Base-by-base conservation (phyloP, 2,888 invertebrate species). In the Conistra vaccinii region DNA sequence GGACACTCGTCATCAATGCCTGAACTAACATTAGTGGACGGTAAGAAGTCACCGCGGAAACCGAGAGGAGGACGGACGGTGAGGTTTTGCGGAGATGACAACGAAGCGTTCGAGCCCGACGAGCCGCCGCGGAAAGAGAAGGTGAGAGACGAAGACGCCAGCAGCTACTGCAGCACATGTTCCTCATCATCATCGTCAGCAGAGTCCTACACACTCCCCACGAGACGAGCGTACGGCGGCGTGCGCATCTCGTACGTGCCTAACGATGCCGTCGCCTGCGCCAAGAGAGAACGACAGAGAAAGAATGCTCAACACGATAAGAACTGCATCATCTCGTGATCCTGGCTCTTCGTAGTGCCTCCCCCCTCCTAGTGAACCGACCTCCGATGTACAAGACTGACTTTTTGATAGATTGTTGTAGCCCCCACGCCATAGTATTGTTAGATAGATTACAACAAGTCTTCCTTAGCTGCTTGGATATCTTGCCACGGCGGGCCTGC, bases 181-280 rank as follows among this genome's bases (percentile, higher is more conserved):
- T 99, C 99, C 85, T 99, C 98, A 0, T 98, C 98, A 42, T 98
- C 98, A 26, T 98, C 99, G 70, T 99, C 98, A 84, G 98, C 98
- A 85, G 98, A 98, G 89, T 98, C 98, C 84, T 99, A 99, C 93
- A 98, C 98, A 80, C 95, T 99, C 88, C 98, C 99, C 6, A 98
- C 98, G 58, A 95, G 98, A 86, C 97, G 98, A 76, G 98, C 98
- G 69, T 98, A 98, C 92, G 98, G 98, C 73, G 99, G 99, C 58
- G 98, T 99, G 23, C 96, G 99, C 86, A 98, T 99, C 89, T 98
- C 99, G 17, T 99, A 99, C 95, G 99, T 99, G 84, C 99, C 99
- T 87, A 99, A 99, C 93, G 99, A 99, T 94, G 98, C 98, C 9
- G 97, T 99, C 67, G 98, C 98, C 75, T 98, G 98, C 91, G 98